These are phyloP conservation scores for Siderastrea siderea DNA, from an alignment of 92 coral and sea anemone genomes.

Conservation along the genomic window DNA sequence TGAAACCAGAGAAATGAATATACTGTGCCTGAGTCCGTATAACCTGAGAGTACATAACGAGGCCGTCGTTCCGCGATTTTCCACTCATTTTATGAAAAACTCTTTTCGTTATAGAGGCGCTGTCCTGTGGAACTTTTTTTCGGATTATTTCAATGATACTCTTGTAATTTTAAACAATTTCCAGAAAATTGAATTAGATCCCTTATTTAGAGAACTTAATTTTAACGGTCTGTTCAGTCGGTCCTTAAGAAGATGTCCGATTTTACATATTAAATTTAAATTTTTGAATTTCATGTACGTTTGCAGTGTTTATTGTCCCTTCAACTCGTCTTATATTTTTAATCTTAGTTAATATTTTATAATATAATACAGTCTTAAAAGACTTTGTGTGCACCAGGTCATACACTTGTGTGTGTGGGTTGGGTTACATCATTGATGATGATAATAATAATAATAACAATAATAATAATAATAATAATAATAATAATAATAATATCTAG, in stretches of 20 bases:
- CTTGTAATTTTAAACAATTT: neutral
- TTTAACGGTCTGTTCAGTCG: neutral
- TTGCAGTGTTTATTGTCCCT: too few species aligned
- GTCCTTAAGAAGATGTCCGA: neutral
- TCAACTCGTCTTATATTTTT: too few species aligned
- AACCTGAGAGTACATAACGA: neutral
- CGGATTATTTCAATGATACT: neutral
- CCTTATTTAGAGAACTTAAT: neutral
- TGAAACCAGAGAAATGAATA: too few species aligned
- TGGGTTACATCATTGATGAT: too few species aligned
- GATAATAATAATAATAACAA: too few species aligned
- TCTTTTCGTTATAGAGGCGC: neutral
- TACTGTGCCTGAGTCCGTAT: neutral
- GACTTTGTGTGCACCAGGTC: too few species aligned
- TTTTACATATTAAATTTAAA: neutral
- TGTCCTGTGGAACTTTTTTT: neutral
- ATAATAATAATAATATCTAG: too few species aligned
- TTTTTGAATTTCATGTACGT: neutral
- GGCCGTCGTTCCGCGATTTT: neutral
- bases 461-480: too few species aligned
- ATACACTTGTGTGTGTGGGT: too few species aligned
- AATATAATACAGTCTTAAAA: too few species aligned
- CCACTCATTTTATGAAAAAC: neutral
- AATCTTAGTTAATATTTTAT: too few species aligned
- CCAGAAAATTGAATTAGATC: neutral